These are phyloP conservation scores for Hyles lineata DNA, from an alignment of 2,888 invertebrate genomes.

Conservation along the genomic window DNA sequence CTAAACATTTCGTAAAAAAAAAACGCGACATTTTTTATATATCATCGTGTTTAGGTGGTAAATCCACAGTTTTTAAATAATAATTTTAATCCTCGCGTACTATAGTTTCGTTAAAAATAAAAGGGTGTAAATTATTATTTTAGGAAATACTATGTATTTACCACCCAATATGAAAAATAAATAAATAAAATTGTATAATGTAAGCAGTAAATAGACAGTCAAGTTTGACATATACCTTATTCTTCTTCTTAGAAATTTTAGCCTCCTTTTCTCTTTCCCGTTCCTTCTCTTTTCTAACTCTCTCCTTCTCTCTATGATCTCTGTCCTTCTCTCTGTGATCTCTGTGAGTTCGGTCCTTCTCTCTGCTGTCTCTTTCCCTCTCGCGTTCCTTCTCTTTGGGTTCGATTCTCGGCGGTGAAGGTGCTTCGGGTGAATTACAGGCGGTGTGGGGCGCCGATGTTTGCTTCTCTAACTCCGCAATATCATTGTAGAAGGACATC, in stretches of 20 bases:
- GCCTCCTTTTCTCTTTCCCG: conserved; percentile 41
- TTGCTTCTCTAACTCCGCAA: conserved; percentile 77
- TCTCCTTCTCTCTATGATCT: conserved; percentile 32
- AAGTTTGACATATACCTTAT: conserved; percentile 52
- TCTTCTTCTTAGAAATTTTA: conserved; percentile 56
- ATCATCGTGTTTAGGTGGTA: no score
- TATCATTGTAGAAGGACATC: conserved; percentile 83
- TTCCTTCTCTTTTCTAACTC: conserved; percentile 33
- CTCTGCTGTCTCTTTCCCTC: conserved; percentile 41
- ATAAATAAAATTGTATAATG: no score
- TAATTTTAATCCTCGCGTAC: no score
- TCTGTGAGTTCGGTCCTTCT: conserved; percentile 37
- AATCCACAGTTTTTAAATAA: no score
- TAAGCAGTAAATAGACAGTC: no score
- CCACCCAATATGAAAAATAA: no score
- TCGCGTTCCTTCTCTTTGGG: conserved; percentile 38
- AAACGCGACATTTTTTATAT: no score
- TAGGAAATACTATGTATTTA: no score
- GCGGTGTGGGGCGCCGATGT: conserved; percentile 44
- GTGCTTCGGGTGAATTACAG: conserved; percentile 48
- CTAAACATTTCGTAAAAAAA: no score
- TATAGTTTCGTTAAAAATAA: no score
- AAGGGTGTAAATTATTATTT: no score
- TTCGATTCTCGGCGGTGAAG: conserved; percentile 36
- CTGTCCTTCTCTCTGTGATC: conserved; percentile 33